These are phyloP conservation scores for Dicycla oo DNA, from an alignment of 2,888 invertebrate species.

Conservation along the genomic window DNA sequence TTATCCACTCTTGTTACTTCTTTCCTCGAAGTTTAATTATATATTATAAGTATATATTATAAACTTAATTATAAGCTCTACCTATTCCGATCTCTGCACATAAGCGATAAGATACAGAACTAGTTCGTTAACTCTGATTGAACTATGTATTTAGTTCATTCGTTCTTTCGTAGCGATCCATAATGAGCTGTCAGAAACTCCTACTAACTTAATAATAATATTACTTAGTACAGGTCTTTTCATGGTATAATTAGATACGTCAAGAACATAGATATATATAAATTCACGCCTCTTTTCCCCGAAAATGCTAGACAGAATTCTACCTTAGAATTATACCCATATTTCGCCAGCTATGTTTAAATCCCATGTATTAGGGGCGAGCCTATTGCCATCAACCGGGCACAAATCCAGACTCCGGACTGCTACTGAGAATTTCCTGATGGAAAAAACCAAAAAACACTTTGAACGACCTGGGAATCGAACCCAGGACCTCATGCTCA, in stretches of 20 bases:
- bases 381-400: not conserved
- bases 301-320: not conserved
- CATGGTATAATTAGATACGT: conserved; percentile 25
- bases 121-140: conserved; percentile 38
- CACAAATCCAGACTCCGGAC: too few relatives aligned
- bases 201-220: conserved; percentile 19
- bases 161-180: conserved; percentile 53
- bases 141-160: conserved; percentile 41
- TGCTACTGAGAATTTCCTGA: not conserved
- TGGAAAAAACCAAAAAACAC: not conserved
- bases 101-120: conserved; percentile 39
- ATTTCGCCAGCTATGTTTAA: not conserved
- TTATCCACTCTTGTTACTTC: too few relatives aligned
- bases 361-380: not conserved
- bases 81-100: too few relatives aligned
- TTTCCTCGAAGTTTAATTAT: too few relatives aligned
- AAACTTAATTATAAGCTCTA: too few relatives aligned
- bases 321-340: not conserved
- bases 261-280: not conserved
- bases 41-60: too few relatives aligned
- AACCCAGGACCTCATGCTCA: not conserved
- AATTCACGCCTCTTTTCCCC: not conserved
- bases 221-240: not conserved
- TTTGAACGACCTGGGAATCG: not conserved
- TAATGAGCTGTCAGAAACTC: conserved; percentile 61